Conservation (phyloP, 2,797 vertebrate genomes). For the Neopelma chrysocephalum region DNA sequence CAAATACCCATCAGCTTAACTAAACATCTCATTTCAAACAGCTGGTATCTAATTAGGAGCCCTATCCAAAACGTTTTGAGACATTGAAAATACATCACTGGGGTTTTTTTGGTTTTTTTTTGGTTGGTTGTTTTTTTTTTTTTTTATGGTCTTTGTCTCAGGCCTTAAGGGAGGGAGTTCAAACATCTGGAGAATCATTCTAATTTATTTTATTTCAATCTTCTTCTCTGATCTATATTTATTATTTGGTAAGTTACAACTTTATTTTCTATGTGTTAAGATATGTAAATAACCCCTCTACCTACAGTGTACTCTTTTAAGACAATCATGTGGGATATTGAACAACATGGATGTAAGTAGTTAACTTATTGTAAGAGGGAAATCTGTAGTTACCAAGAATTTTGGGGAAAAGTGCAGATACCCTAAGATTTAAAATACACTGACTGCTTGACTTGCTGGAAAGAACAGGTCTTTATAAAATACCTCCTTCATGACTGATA, state of each 20-base stretch:
- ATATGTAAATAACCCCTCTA: slow-evolving; percentile 45
- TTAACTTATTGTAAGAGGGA: neutral
- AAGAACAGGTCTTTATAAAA: neutral
- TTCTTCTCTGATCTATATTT: slow-evolving; percentile 55
- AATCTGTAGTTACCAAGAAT: neutral
- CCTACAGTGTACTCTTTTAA: neutral
- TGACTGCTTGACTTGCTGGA: neutral
- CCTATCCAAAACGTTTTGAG: neutral
- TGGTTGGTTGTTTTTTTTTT: neutral
- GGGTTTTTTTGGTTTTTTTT: neutral
- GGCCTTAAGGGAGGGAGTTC: neutral
- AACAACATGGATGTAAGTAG: neutral
- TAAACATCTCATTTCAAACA: neutral
- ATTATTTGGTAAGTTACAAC: slow-evolving; percentile 47
- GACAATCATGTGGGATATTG: slow-evolving; percentile 31
- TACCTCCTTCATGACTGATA: neutral
- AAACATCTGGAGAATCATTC: neutral
- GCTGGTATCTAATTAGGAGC: neutral
- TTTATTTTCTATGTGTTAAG: slow-evolving; percentile 43
- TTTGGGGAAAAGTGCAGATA: neutral
- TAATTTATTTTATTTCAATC: slow-evolving; percentile 64
- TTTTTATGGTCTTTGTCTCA: neutral
- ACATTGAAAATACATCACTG: neutral
- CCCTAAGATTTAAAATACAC: neutral
- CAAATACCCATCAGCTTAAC: neutral